Conservation (phyloP, 2,888 invertebrate species). For the Patella pellucida region DNA sequence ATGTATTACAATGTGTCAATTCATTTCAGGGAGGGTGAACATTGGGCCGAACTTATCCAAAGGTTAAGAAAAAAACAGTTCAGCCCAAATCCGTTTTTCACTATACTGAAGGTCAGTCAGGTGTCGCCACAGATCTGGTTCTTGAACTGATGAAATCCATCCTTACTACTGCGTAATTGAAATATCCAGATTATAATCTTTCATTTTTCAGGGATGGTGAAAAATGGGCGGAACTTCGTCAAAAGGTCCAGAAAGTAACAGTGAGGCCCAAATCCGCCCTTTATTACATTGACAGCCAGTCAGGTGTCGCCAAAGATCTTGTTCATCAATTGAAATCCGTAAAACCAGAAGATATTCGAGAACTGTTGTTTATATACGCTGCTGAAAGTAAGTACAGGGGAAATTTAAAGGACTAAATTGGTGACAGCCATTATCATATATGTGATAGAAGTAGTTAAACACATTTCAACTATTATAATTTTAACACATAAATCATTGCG, state of each 20-base stretch:
- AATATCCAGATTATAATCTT: no score
- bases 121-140: conserved; percentile 9
- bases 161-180: no score
- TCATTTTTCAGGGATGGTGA: no score
- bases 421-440: no score
- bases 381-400: conserved; percentile 25
- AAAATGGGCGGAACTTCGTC: no score
- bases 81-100: conserved; percentile 13
- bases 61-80: neutral
- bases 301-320: conserved; percentile 8
- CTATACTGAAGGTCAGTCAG: conserved; percentile 2
- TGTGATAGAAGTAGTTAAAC: no score
- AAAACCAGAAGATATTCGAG: neutral
- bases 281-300: conserved; percentile 5
- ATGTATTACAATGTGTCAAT: no score
- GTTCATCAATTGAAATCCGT: neutral
- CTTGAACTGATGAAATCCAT: neutral
- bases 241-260: no score
- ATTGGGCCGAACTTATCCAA: neutral
- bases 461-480: no score
- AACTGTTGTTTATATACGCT: conserved; percentile 19
- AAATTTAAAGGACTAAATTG: no score
- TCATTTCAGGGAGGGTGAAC: neutral
- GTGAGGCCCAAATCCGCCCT: conserved; percentile 17
- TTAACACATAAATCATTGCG: no score